A percentile compares a stretch with the other conserved stretches of the same genome.
Conservation (phyloP, 2,888 invertebrate species). For the Branchellion lobata region DNA sequence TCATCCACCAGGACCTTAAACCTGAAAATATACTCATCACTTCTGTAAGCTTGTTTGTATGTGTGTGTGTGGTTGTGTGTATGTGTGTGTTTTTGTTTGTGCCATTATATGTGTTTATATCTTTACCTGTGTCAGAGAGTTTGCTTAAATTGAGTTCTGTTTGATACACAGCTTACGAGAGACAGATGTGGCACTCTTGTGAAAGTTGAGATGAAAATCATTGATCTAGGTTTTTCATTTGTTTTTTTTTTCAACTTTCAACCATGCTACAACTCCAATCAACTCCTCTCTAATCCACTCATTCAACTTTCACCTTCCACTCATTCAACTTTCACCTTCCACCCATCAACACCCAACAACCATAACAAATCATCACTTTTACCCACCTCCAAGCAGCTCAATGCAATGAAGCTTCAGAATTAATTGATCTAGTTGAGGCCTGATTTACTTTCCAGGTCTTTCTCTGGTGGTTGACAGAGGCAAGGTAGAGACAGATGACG, state of each 20-base stretch:
- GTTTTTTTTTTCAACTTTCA: slow-evolving; percentile 41
- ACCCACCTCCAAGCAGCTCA: no score
- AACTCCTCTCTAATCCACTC: background rate
- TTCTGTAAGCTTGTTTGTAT: slow-evolving; percentile 47
- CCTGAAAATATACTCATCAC: slow-evolving; percentile 53
- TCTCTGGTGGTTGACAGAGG: slow-evolving; percentile 42
- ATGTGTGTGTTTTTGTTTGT: background rate
- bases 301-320: no score
- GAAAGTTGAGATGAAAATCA: slow-evolving; percentile 49
- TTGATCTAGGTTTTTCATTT: slow-evolving; percentile 49
- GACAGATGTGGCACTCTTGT: slow-evolving; percentile 32
- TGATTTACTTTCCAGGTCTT: background rate
- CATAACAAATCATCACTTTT: no score
- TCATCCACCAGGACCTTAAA: slow-evolving; percentile 53
- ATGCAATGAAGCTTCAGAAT: background rate
- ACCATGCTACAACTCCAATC: background rate
- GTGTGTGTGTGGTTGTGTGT: background rate
- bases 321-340: no score
- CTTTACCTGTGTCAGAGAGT: background rate
- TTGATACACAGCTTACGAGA: slow-evolving; percentile 24
- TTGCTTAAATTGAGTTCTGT: background rate
- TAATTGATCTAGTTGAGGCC: background rate
- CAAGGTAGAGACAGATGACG: slow-evolving; percentile 51
- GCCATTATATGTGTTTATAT: background rate
- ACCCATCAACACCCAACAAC: no score